Base-by-base conservation (phyloP, 2,797 vertebrate genomes). In the Phataginus tetradactyla region DNA sequence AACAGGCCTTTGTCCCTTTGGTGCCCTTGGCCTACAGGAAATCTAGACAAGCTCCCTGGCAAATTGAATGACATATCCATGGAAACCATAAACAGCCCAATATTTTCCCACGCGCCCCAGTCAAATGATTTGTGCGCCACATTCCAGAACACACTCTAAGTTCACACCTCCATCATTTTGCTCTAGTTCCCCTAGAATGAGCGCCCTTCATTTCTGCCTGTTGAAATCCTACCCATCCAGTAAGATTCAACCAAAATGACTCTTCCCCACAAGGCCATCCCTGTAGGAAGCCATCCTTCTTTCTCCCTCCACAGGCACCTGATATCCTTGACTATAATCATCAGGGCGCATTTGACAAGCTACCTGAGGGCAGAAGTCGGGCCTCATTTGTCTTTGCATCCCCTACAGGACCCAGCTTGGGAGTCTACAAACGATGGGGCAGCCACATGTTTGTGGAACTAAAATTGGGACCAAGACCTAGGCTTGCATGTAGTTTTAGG, bases 401-500 rank as follows among this genome's bases (percentile, higher is more conserved):
- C 74, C 42, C 66, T 61, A 42, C 15, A 61, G 83, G 83, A 72
- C 61, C 77, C 75, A 79, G 84, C 59, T 92, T 68, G 64, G 75
- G 83, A 83, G 34, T 75, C 89, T 75, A 34, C 39, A 45, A 91
- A 63, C 79, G 69, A 78, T 13, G 25, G 77, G 21, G 25, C 83
- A 90, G 95, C 93, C 89, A 92, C 80, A 84, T 93, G 90, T 93
- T 71, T 90, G 79, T 78, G 39, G 81, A 91, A 74, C 86, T 95
- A 95, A 94, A 91, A 86, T 57, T 95, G 94, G 97, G 95, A 86
- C 4, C 61, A 68, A 59, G 91, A 90, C 93, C 93, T 96, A 51
- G 64, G 83, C 80, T 90, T 95, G 79, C 96, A 84, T 91, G 57
- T 23, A 80, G 72, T 86, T 91, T 87, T 83, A 34, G 74, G 95